Conservation (phyloP, 2,797 vertebrate species). For the Epinephelus awoara region DNA sequence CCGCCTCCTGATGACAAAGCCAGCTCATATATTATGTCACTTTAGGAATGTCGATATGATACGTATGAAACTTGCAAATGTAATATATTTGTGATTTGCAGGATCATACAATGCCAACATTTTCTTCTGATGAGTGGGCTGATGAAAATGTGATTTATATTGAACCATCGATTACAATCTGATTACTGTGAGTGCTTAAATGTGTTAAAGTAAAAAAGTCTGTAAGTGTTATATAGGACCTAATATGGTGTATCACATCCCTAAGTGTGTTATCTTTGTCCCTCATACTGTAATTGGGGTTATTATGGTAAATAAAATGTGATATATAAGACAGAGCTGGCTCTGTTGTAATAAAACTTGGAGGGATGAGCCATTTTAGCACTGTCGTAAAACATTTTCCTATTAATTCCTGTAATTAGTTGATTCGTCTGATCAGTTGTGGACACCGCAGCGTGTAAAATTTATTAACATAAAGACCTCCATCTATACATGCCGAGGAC, state of each 20-base stretch:
- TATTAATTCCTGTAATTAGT: background rate
- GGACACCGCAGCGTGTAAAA: background rate
- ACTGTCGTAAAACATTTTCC: background rate
- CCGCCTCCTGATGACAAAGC: no score
- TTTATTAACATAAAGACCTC: background rate
- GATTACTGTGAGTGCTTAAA: background rate
- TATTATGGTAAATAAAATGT: background rate
- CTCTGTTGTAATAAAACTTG: no score
- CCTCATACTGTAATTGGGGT: background rate
- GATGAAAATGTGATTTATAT: background rate
- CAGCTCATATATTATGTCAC: no score
- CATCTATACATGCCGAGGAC: background rate
- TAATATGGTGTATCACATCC: no score
- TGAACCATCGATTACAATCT: background rate
- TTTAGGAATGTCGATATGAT: no score
- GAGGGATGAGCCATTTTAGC: no score
- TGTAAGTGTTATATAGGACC: no score
- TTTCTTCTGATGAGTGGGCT: no score
- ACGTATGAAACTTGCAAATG: no score
- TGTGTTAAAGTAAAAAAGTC: background rate
- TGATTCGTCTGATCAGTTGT: conserved; percentile 3
- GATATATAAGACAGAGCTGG: no score
- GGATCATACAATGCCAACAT: no score
- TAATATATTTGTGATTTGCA: no score
- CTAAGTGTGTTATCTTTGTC: background rate